Evolutionary conservation across 2,888 invertebrate species (phyloP), one percentile per base, ranked within the genome.

Genomic region (Uropetala carovei): DNA sequence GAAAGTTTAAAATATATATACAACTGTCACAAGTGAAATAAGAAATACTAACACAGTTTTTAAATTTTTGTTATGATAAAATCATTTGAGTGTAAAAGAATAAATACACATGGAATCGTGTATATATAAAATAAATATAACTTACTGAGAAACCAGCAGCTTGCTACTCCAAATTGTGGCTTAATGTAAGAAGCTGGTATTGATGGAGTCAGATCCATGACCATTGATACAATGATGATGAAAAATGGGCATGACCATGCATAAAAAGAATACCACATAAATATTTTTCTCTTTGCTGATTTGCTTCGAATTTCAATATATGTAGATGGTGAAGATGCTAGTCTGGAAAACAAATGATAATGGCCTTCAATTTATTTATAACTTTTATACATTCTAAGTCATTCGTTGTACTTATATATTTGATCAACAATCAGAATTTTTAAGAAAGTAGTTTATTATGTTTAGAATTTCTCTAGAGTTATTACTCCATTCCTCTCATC

Each of bases 111-210:
- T 43, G 5, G 5, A 3, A 43, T 43, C 43, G 5, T 43, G 43
- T 43, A 43, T 43, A 43, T 57, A 16, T 92, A 68, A 27, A 92
- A 27, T 27, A 4, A 11, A 14, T 75, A 75, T 75, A 27, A 95
- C 96, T 96, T 94, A 97, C 97, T 96, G 94, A 96, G 95, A 93
- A 96, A 96, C 96, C 96, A 96, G 94, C 97, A 97, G 75, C 96
- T 96, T 91, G 95, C 95, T 10, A 95, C 95, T 30, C 96, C 96
- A 93, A 96, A 96, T 93, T 96, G 95, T 0, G 96, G 96, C 94
- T 96, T 96, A 27, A 96, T 95, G 93, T 96, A 96, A 0, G 96
- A 96, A 94, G 95, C 95, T 0, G 96, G 96, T 60, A 96, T 96
- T n/a, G 96, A 96, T 0, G 96, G 96, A 18, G 95, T 95, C 27